Evolutionary conservation across 2,888 invertebrate genomes (phyloP).

Genomic region (Pammene fasciana): DNA sequence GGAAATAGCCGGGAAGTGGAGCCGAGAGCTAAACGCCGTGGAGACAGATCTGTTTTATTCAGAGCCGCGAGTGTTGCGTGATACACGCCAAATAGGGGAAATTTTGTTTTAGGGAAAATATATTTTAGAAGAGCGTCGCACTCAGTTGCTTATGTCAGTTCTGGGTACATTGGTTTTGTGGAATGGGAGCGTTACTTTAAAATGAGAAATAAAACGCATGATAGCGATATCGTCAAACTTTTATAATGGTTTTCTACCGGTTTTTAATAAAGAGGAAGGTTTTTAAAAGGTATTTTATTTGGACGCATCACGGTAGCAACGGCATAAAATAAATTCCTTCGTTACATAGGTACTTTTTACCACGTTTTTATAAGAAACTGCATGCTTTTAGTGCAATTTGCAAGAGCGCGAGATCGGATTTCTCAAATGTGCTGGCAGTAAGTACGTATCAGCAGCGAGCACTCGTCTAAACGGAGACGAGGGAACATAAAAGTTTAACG

Average conservation of each 20-base stretch:
- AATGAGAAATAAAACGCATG: neutral
- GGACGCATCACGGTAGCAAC: no score
- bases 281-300: no score
- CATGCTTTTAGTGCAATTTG: no score
- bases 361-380: no score
- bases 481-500: constrained; percentile 15
- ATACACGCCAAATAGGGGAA: constrained; percentile 22
- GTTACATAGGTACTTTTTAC: no score
- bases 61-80: constrained; percentile 44
- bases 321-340: no score
- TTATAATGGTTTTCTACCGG: neutral
- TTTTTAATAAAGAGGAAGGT: no score
- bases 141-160: constrained; percentile 10
- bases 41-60: constrained; percentile 80
- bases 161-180: neutral
- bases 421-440: neutral
- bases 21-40: constrained; percentile 77
- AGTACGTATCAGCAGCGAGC: neutral
- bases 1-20: constrained; percentile 77
- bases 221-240: neutral
- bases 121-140: neutral
- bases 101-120: constrained; percentile 21
- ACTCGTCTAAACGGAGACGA: constrained; percentile 14
- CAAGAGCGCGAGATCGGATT: no score
- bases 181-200: neutral